These are phyloP conservation scores for Diorhabda carinulata DNA, from an alignment of 1,140 invertebrate species.

Conservation along the genomic window DNA sequence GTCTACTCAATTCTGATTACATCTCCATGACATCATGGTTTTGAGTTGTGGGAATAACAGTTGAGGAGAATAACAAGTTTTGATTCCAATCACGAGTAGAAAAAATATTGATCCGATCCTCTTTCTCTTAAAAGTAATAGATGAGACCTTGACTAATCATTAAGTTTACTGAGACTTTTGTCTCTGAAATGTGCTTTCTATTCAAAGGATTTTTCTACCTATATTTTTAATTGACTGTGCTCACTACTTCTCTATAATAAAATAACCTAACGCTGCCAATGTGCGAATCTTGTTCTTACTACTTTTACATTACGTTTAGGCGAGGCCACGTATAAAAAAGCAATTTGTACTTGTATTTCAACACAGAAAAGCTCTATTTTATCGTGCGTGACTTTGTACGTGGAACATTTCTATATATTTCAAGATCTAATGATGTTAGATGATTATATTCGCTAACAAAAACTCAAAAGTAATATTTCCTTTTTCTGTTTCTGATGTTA, in stretches of 20 bases:
- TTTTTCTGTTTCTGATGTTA: neutral
- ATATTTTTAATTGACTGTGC: no score
- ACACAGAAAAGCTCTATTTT: constrained; percentile 12
- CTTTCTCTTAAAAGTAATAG: no score
- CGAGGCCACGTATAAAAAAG: constrained; percentile 28
- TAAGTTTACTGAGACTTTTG: no score
- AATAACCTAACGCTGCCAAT: neutral
- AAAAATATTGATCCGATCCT: no score
- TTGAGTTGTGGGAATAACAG: no score
- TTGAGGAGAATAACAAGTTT: no score
- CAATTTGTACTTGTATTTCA: constrained; percentile 30
- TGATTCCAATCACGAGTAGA: no score
- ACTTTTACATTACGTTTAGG: constrained; percentile 29
- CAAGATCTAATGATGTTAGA: constrained; percentile 10
- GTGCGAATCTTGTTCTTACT: constrained; percentile 11
- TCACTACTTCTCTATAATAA: neutral
- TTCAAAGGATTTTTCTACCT: no score
- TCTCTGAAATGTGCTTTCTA: no score
- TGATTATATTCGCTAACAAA: constrained; percentile 3
- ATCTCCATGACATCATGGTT: no score
- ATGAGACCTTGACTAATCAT: no score
- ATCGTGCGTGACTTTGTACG: constrained; percentile 11
- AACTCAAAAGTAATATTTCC: constrained; percentile 1
- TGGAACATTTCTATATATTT: constrained; percentile 8
- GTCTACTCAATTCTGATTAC: no score